phyloP scores from a whole-genome alignment of 2,113 vertebrate species.

The Athene cunicularia region DNA sequence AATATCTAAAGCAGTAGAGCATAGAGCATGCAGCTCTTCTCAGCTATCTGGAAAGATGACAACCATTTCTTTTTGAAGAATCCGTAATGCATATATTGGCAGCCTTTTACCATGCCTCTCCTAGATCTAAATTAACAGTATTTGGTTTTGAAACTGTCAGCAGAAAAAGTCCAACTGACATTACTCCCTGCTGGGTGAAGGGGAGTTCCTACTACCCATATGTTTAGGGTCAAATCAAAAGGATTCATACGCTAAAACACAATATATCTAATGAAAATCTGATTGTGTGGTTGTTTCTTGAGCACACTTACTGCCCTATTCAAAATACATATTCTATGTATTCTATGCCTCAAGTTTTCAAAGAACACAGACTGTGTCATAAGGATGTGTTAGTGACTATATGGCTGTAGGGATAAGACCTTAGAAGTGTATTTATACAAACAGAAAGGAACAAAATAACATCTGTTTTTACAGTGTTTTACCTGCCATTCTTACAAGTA shows the following conservation, averaged over 20 bases:
- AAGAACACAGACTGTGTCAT: not conserved
- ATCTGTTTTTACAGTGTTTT: not conserved
- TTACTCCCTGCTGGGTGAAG: not conserved
- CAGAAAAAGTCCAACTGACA: constrained; percentile 18
- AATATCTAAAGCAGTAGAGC: not conserved
- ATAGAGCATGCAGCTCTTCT: not conserved
- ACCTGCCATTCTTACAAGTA: not conserved
- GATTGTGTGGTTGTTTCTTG: not conserved
- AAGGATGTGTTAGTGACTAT: not conserved
- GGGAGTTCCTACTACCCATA: constrained; percentile 9
- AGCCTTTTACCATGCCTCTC: constrained; percentile 13
- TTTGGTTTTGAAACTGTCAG: constrained; percentile 13
- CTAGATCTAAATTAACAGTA: constrained; percentile 4
- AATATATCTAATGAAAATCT: not conserved
- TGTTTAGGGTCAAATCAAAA: not conserved
- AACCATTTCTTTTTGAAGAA: not conserved
- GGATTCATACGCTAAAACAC: not conserved
- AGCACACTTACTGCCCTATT: not conserved
- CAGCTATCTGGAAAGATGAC: constrained; percentile 29
- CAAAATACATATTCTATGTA: not conserved
- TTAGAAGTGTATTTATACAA: not conserved
- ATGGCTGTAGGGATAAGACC: not conserved
- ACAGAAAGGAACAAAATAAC: not conserved
- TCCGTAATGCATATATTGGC: not conserved
- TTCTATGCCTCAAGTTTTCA: not conserved